Conservation (phyloP, 2,113 vertebrate genomes). For the Todiramphus chloris region DNA sequence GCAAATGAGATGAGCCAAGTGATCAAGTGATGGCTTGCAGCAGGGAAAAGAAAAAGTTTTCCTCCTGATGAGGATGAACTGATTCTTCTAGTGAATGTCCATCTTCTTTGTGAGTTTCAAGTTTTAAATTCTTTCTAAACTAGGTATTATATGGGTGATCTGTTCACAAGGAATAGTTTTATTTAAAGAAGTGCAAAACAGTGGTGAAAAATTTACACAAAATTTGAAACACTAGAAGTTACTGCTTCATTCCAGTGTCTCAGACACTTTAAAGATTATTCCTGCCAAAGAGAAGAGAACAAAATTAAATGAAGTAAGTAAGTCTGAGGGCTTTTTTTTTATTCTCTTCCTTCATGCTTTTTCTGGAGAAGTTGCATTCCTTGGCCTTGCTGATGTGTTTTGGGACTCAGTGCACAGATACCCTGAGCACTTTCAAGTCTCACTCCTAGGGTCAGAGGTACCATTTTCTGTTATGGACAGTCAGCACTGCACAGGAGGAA, state of each 20-base stretch:
- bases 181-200: background rate
- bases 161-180: background rate
- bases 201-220: background rate
- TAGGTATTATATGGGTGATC: background rate
- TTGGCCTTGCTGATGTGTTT: background rate
- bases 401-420: background rate
- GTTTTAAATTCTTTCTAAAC: background rate
- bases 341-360: background rate
- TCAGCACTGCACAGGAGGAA: background rate
- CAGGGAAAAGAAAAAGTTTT: background rate
- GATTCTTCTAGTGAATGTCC: rapidly evolving
- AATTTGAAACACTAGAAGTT: background rate
- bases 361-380: background rate
- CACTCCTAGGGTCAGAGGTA: background rate
- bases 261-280: background rate
- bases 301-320: background rate
- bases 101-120: background rate
- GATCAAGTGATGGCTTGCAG: background rate
- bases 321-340: background rate
- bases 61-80: rapidly evolving
- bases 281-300: background rate
- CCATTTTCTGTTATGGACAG: background rate
- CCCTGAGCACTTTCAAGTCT: background rate
- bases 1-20: background rate
- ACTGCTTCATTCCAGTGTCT: background rate